These are phyloP conservation scores for Acleris sparsana DNA, from an alignment of 2,888 invertebrate genomes.

Conservation along the genomic window DNA sequence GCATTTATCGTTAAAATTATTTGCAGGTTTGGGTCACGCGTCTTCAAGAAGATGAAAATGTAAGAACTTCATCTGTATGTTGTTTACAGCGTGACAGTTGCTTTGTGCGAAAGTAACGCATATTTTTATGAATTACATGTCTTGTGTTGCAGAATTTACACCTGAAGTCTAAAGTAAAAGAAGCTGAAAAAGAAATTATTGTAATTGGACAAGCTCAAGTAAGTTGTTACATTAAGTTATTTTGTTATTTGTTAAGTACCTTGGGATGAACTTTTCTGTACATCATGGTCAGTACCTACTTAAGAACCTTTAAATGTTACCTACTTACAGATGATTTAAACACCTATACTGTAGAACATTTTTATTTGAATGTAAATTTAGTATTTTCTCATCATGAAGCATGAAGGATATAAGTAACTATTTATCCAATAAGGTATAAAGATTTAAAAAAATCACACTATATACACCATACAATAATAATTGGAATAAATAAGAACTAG, in stretches of 20 bases:
- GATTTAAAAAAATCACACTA: too few relatives aligned
- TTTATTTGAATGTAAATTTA: too few relatives aligned
- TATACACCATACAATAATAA: too few relatives aligned
- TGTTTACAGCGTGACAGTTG: conserved; percentile 26
- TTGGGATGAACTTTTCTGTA: not conserved
- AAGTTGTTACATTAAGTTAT: conserved; percentile 49
- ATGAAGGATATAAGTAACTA: too few relatives aligned
- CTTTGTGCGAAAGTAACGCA: not conserved
- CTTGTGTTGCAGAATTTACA: conserved; percentile 75
- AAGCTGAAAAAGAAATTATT: conserved; percentile 84
- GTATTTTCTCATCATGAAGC: too few relatives aligned
- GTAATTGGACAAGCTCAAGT: conserved; percentile 84
- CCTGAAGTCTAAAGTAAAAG: conserved; percentile 80
- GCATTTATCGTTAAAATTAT: conserved; percentile 36
- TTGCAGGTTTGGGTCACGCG: conserved; percentile 83
- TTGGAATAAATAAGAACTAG: too few relatives aligned
- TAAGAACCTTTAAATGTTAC: too few relatives aligned
- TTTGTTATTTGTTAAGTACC: not conserved
- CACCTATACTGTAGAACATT: too few relatives aligned
- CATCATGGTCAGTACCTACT: too few relatives aligned
- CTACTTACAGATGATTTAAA: too few relatives aligned
- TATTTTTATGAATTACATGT: conserved; percentile 34
- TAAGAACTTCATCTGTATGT: conserved; percentile 54
- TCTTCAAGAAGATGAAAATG: conserved; percentile 81
- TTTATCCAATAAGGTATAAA: too few relatives aligned